Percentiles rank a stretch among this genome's conserved stretches.
These are phyloP conservation scores for Drosophila micromelanica DNA, from an alignment of 1,140 invertebrate genomes.

Conservation along the genomic window DNA sequence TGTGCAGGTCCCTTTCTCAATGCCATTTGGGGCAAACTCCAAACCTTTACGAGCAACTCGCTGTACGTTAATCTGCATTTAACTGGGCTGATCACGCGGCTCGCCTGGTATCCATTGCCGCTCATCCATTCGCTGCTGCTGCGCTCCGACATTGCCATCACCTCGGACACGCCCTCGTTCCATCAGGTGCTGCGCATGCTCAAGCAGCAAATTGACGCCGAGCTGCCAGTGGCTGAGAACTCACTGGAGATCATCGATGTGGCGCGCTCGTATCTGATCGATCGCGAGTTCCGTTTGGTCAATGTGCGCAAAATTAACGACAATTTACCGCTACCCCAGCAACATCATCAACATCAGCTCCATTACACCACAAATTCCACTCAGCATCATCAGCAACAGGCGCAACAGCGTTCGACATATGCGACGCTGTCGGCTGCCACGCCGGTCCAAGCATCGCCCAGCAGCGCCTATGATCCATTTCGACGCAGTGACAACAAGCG, in stretches of 20 bases:
- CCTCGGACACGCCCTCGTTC: slow-evolving; percentile 95
- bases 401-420: slow-evolving; percentile 63
- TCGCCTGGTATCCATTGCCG: slow-evolving; percentile 95
- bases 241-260: slow-evolving; percentile 89
- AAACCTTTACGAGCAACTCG: slow-evolving; percentile 93
- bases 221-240: slow-evolving; percentile 89
- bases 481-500: slow-evolving; percentile 88
- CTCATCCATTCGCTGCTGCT: slow-evolving; percentile 94
- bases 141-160: slow-evolving; percentile 93
- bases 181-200: slow-evolving; percentile 94
- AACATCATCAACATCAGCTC: slow-evolving; percentile 44
- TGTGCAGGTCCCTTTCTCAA: slow-evolving; percentile 92
- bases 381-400: slow-evolving; percentile 52
- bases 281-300: slow-evolving; percentile 90
- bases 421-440: slow-evolving; percentile 75
- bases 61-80: slow-evolving; percentile 95
- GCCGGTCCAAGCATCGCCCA: slow-evolving; percentile 79
- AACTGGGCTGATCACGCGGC: slow-evolving; percentile 93
- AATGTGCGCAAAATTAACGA: slow-evolving; percentile 88
- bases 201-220: slow-evolving; percentile 94
- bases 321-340: slow-evolving; percentile 84
- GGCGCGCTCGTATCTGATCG: slow-evolving; percentile 90
- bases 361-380: slow-evolving; percentile 16
- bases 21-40: slow-evolving; percentile 92
- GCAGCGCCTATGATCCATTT: slow-evolving; percentile 85